Conservation (phyloP, 2,797 vertebrate genomes). For the Sebastes vulpes region DNA sequence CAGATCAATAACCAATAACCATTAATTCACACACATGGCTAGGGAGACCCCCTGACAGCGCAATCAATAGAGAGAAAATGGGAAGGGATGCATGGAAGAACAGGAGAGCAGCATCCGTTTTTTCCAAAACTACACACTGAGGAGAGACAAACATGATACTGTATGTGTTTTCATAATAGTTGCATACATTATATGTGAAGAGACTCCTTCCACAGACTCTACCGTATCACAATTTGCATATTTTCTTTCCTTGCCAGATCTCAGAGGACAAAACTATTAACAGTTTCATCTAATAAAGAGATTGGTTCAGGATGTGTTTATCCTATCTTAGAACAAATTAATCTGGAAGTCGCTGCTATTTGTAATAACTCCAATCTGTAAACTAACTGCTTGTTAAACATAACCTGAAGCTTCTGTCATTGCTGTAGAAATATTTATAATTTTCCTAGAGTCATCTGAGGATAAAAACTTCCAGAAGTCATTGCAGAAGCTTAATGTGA, state of each 20-base stretch:
- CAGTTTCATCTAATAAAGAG: neutral
- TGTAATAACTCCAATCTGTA: neutral
- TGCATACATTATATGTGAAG: neutral
- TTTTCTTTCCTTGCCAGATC: neutral
- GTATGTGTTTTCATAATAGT: neutral
- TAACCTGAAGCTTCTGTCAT: neutral
- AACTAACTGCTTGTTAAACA: neutral
- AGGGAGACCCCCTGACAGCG: neutral
- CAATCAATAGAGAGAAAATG: constrained; percentile 32
- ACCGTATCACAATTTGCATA: neutral
- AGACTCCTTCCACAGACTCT: too few relatives aligned
- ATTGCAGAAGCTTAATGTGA: neutral
- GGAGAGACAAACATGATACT: neutral
- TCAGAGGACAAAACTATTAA: neutral
- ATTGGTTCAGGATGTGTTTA: neutral
- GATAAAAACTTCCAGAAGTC: neutral
- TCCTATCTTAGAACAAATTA: neutral
- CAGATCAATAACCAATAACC: constrained; percentile 43
- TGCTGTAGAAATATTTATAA: neutral
- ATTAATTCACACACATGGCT: constrained; percentile 25
- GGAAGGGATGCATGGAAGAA: neutral
- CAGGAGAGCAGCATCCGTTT: neutral
- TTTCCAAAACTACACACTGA: neutral
- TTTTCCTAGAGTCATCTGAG: neutral
- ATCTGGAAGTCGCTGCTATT: neutral